Evolutionary conservation across 2,888 invertebrate genomes (phyloP), one percentile per base, ranked within the genome.

Genomic region (Coecobrya sp.): DNA sequence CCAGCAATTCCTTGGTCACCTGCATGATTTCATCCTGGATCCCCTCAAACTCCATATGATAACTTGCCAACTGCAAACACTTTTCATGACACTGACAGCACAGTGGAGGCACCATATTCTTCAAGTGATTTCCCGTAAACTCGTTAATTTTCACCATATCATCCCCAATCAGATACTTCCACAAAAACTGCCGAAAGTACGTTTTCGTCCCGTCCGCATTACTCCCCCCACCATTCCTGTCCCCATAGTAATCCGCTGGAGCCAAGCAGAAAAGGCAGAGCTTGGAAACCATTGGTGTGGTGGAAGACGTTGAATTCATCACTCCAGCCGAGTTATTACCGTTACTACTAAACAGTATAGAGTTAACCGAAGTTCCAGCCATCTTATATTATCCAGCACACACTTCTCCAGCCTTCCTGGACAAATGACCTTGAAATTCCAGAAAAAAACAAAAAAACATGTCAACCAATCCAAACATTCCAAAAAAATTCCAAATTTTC

Each of bases 91-190:
- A 89, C 16, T 16, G 8, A 0, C 25, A 16, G 25, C 88, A 89
- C 88, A 89, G 19, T 1, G 88, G 88, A 0, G 88, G 88, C 16
- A 82, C 81, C 10, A 27, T 13, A 30, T 52, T 49, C 52, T 70
- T 89, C 36, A 89, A 30, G 3, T 81, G 81, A 27, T 89, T 81
- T 36, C 81, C 68, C 16, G 87, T 87, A 68, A 89, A 89, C 68
- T 82, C 89, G 22, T 70, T 89, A 8, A 89, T 89, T 19, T 89
- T 89, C n/a, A 89, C 84, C 36, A 36, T 49, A 25, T 89, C 89
- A 89, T 89, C 89, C 65, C 89, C 89, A 84, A 89, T 89, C 70
- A 89, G 52, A 22, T 89, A 89, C 30, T 89, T 89, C 82, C 82
- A 89, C 10, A 89, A 49, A 82, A 89, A 89, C 59, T 89, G 82